These are phyloP conservation scores for Nylanderia fulva DNA, from an alignment of 1,140 invertebrate genomes.

Conservation along the genomic window DNA sequence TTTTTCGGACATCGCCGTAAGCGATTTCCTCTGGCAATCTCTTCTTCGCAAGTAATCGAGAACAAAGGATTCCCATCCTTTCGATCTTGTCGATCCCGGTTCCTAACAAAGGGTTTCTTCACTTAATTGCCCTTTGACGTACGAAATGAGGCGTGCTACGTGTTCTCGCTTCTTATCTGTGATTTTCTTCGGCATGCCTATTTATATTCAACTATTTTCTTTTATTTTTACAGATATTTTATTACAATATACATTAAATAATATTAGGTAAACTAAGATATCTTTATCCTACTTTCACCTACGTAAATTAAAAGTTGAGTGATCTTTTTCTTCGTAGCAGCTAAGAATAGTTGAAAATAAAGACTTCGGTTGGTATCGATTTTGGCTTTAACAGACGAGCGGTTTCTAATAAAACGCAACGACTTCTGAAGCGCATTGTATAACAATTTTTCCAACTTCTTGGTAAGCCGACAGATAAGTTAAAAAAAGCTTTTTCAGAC, in stretches of 20 bases:
- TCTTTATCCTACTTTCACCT: neutral
- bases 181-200: neutral
- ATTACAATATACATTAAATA: neutral
- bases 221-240: neutral
- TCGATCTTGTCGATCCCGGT: constrained; percentile 4
- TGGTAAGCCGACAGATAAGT: too few relatives aligned
- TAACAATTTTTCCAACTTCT: too few relatives aligned
- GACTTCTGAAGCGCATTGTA: neutral
- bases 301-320: neutral
- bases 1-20: neutral
- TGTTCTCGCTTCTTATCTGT: constrained; percentile 18
- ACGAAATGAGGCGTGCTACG: constrained; percentile 14
- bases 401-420: neutral
- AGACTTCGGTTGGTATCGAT: neutral
- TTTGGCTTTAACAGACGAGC: neutral
- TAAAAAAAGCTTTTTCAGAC: too few relatives aligned
- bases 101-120: constrained; percentile 20
- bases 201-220: neutral
- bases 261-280: neutral
- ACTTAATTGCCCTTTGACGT: constrained; percentile 36
- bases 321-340: neutral
- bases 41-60: neutral
- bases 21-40: neutral
- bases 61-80: constrained; percentile 8
- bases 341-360: neutral